A percentile compares a stretch with the other conserved stretches of the same genome.
These are phyloP conservation scores for Alviniconcha marisindica DNA, from an alignment of 1,140 invertebrate species.

Conservation along the genomic window DNA sequence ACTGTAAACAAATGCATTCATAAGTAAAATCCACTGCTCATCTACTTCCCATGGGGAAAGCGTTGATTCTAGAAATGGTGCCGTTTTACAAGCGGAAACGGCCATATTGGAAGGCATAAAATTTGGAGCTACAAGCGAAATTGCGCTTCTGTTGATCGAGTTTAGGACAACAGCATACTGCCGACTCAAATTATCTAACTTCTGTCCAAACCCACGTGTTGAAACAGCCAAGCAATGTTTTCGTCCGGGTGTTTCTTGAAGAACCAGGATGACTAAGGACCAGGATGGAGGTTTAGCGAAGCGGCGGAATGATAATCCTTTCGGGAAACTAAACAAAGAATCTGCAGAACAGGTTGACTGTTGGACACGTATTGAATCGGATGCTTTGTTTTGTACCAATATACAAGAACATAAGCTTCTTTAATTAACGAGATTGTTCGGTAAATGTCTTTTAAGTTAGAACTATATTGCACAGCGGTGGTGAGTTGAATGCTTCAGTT, in stretches of 20 bases:
- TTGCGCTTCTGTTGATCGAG: not conserved
- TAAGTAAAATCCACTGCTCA: too few species aligned
- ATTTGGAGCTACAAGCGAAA: not conserved
- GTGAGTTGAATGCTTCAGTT: not conserved
- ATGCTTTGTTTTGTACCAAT: too few species aligned
- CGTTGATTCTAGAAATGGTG: too few species aligned
- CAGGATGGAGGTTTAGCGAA: conserved; percentile 50
- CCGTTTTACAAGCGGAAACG: conserved; percentile 22
- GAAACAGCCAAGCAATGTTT: conserved; percentile 58
- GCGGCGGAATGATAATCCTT: conserved; percentile 8
- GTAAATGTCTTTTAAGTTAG: not conserved
- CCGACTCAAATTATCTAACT: not conserved
- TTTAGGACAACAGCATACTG: not conserved
- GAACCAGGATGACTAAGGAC: conserved; percentile 66
- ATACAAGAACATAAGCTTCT: too few species aligned
- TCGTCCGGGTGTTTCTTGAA: conserved; percentile 66
- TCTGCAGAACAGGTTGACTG: not conserved
- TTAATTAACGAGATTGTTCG: too few species aligned
- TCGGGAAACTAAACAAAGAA: not conserved
- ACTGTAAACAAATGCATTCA: too few species aligned
- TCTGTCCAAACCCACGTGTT: conserved; percentile 51
- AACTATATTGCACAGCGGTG: conserved; percentile 7
- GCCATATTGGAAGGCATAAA: conserved; percentile 22
- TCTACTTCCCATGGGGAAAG: too few species aligned
- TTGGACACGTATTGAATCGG: not conserved